phyloP scores from a whole-genome alignment of 2,888 invertebrate genomes.

The Diabrotica balteata region DNA sequence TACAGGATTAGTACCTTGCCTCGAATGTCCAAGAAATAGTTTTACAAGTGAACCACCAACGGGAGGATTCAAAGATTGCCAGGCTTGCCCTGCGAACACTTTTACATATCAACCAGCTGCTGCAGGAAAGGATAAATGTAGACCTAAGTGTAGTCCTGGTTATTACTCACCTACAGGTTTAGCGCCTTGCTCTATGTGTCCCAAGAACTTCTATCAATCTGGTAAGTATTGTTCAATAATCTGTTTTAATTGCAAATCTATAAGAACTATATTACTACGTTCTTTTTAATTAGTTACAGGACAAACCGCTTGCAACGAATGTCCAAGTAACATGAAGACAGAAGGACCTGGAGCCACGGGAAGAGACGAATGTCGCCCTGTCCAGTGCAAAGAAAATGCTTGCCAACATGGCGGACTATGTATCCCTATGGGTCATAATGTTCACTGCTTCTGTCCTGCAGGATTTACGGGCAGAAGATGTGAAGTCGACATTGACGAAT shows the following conservation, averaged over 20 bases:
- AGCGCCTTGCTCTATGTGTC: conserved; percentile 92
- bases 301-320: conserved; percentile 86
- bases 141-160: conserved; percentile 88
- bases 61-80: conserved; percentile 92
- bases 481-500: conserved; percentile 95
- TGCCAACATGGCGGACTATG: conserved; percentile 93
- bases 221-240: background rate
- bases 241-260: background rate
- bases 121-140: conserved; percentile 79
- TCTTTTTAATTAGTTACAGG: conserved; percentile 65
- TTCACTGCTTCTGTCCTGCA: conserved; percentile 93
- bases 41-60: conserved; percentile 87
- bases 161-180: conserved; percentile 92
- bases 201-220: conserved; percentile 90
- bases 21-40: conserved; percentile 92
- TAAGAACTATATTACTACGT: background rate
- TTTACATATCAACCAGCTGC: conserved; percentile 94
- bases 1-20: conserved; percentile 90
- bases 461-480: conserved; percentile 93
- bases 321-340: conserved; percentile 90
- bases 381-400: conserved; percentile 85
- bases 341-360: conserved; percentile 79
- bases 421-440: conserved; percentile 84
- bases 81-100: conserved; percentile 87
- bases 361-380: conserved; percentile 84